phyloP scores from a whole-genome alignment of 2,797 vertebrate genomes.

The Morus bassanus region DNA sequence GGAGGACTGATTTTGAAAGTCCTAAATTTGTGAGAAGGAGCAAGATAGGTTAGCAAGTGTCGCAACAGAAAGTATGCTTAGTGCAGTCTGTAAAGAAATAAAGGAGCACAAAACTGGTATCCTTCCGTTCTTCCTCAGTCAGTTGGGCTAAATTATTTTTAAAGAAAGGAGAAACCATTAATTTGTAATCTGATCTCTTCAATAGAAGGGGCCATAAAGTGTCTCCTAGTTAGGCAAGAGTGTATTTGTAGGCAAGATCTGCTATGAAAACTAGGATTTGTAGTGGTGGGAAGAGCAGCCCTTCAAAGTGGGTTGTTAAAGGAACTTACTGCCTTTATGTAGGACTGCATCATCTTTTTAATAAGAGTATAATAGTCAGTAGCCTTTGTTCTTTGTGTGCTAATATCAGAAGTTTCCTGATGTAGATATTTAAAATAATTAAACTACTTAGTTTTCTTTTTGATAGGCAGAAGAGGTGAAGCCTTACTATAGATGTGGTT shows the following conservation, averaged over 20 bases:
- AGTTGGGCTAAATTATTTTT: not conserved
- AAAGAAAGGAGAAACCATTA: not conserved
- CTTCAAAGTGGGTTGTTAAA: not conserved
- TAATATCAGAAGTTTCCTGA: not conserved
- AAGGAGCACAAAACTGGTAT: not conserved
- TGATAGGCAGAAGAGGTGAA: not conserved
- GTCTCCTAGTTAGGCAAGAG: not conserved
- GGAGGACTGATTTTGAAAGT: not conserved
- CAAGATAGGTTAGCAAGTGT: not conserved
- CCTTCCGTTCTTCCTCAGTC: not conserved
- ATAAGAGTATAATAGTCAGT: not conserved
- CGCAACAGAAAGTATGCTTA: not conserved
- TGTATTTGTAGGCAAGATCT: not conserved
- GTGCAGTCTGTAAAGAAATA: not conserved
- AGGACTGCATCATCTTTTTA: not conserved
- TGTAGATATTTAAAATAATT: not conserved
- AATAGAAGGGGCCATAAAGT: not conserved
- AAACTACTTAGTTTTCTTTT: not conserved
- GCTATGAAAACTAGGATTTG: not conserved
- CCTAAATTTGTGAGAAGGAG: not conserved
- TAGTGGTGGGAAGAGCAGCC: not conserved
- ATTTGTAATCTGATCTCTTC: not conserved
- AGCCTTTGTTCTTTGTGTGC: not conserved
- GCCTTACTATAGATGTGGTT: not conserved
- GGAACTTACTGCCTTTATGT: not conserved